Percentiles rank a stretch among this genome's conserved stretches.
Evolutionary conservation across 2,797 vertebrate species (phyloP).

Genomic region (Danio jaintianensis): DNA sequence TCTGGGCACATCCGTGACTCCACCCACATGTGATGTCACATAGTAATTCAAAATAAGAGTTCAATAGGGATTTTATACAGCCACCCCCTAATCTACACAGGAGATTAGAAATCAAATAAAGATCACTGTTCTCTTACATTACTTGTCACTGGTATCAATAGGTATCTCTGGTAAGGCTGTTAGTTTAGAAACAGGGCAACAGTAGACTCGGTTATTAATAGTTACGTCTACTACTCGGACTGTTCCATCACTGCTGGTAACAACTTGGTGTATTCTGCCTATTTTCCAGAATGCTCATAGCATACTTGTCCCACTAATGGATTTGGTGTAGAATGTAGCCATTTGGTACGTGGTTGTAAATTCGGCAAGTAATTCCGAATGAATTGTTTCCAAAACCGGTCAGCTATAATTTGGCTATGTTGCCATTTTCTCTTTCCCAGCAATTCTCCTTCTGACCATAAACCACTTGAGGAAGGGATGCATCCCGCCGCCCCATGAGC

Average conservation of each 20-base stretch:
- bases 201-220: not conserved
- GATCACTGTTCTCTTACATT: not conserved
- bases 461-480: not conserved
- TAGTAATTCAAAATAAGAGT: too few species aligned
- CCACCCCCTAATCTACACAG: too few species aligned
- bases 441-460: not conserved
- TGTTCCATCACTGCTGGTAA: not conserved
- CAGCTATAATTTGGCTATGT: slow-evolving; percentile 4
- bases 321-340: not conserved
- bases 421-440: not conserved
- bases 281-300: too few species aligned
- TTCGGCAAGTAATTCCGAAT: not conserved
- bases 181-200: not conserved
- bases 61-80: not conserved
- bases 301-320: not conserved
- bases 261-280: not conserved
- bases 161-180: not conserved
- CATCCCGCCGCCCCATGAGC: not conserved
- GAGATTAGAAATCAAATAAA: too few species aligned
- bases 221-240: not conserved
- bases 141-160: not conserved
- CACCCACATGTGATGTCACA: too few species aligned
- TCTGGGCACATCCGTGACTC: too few species aligned
- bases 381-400: slow-evolving; percentile 36
- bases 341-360: not conserved